A percentile compares a stretch with the other conserved stretches of the same genome.
These are phyloP conservation scores for Halisarca cf. caerulea DNA, from an alignment of 37 sponge, comb jelly and placozoan genomes.

Conservation along the genomic window DNA sequence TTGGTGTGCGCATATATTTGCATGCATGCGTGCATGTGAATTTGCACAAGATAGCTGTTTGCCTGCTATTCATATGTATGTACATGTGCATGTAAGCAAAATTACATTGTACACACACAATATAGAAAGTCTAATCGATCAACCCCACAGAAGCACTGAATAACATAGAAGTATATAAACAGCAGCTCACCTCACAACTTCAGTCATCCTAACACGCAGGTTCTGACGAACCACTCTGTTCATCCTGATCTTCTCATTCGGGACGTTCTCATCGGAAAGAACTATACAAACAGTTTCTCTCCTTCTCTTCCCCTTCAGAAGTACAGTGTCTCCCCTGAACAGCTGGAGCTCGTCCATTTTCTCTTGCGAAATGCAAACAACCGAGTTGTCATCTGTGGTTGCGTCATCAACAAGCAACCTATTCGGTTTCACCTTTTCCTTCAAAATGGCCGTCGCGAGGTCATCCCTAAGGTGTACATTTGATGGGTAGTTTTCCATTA, in stretches of 20 bases:
- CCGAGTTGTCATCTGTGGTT: conserved; percentile 96
- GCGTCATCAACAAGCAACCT: conserved; percentile 95
- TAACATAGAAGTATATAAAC: too few relatives aligned
- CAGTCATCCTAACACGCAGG: conserved; percentile 88
- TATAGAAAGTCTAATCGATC: too few relatives aligned
- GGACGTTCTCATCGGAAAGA: conserved; percentile 89
- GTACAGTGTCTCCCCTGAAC: conserved; percentile 97
- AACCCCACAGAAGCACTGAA: too few relatives aligned
- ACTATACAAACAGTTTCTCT: conserved; percentile 97
- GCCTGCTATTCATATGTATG: too few relatives aligned
- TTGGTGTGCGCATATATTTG: too few relatives aligned
- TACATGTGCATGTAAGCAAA: too few relatives aligned
- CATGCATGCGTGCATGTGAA: too few relatives aligned
- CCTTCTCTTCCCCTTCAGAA: conserved; percentile 96
- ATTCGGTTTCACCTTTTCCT: conserved; percentile 84
- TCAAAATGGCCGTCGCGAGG: conserved; percentile 93
- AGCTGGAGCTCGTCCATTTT: conserved; percentile 99
- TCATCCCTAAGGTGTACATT: conserved; percentile 87
- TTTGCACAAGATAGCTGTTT: too few relatives aligned
- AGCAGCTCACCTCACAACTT: conserved; percentile 90
- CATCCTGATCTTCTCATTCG: conserved; percentile 95
- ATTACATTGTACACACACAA: too few relatives aligned
- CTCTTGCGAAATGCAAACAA: conserved; percentile 93
- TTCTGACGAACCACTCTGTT: conserved; percentile 96
- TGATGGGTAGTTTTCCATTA: not conserved